A percentile compares a stretch with the other conserved stretches of the same genome.
These are phyloP conservation scores for Lasioglossum baleicum DNA, from an alignment of 1,140 invertebrate species.

Conservation along the genomic window DNA sequence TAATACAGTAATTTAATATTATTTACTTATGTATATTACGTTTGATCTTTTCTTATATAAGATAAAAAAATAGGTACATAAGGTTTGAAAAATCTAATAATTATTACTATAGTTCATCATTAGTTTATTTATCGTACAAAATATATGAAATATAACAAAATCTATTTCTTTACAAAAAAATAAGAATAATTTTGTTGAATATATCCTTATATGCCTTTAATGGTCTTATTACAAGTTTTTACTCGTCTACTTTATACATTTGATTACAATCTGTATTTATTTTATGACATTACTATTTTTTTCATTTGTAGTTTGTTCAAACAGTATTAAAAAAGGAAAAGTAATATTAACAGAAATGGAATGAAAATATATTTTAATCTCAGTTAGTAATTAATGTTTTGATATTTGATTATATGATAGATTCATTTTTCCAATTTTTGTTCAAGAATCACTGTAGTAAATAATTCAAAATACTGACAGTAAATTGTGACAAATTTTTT, in stretches of 20 bases:
- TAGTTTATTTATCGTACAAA: too few species aligned
- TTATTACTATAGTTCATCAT: too few species aligned
- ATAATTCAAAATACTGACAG: slow-evolving; percentile 17
- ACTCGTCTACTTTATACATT: slow-evolving; percentile 1
- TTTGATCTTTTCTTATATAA: slow-evolving; percentile 19
- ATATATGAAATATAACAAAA: slow-evolving; percentile 27
- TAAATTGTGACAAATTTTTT: slow-evolving; percentile 28
- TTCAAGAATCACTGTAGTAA: not conserved
- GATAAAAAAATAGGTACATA: too few species aligned
- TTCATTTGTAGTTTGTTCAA: slow-evolving; percentile 1
- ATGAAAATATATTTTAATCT: too few species aligned
- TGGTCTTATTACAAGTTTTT: slow-evolving; percentile 36
- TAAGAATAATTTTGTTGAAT: slow-evolving; percentile 26
- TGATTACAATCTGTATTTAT: too few species aligned
- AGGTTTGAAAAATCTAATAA: too few species aligned
- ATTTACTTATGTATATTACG: slow-evolving; percentile 30
- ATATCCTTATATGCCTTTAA: slow-evolving; percentile 9
- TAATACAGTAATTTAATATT: slow-evolving; percentile 36
- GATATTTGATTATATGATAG: slow-evolving; percentile 22
- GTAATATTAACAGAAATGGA: too few species aligned
- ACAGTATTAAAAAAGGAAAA: slow-evolving; percentile 26
- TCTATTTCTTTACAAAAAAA: slow-evolving; percentile 1
- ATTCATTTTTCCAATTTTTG: slow-evolving; percentile 3
- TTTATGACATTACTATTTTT: too few species aligned
- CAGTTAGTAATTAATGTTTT: slow-evolving; percentile 31